Percentiles rank a stretch among this genome's conserved stretches.
Conservation (phyloP, 2,888 invertebrate species). For the Andrena praecox region DNA sequence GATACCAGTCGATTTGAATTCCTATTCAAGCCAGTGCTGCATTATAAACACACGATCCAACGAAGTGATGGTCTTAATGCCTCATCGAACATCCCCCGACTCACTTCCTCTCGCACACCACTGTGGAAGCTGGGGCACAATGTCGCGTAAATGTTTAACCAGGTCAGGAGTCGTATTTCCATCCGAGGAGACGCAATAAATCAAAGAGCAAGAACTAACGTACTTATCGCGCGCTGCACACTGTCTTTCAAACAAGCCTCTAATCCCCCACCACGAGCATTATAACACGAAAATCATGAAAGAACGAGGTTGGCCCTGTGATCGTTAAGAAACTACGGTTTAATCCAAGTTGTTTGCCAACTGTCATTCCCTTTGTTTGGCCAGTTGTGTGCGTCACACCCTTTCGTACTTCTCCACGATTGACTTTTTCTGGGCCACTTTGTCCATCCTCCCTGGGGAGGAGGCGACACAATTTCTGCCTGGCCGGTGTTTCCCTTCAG, state of each 20-base stretch:
- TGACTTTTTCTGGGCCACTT: conserved; percentile 29
- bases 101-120: neutral
- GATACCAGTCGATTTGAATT: too few relatives aligned
- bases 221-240: neutral
- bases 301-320: neutral
- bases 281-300: neutral
- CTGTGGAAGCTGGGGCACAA: neutral
- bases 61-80: neutral
- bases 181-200: neutral
- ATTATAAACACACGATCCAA: neutral
- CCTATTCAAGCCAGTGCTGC: too few relatives aligned
- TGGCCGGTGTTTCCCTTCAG: neutral
- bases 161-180: neutral
- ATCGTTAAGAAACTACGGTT: neutral
- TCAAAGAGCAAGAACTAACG: neutral
- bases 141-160: conserved; percentile 1
- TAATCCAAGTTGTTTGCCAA: neutral
- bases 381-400: conserved; percentile 16
- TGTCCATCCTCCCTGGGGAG: neutral
- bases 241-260: too few relatives aligned
- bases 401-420: conserved; percentile 37
- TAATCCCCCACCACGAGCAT: too few relatives aligned
- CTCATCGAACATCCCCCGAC: neutral
- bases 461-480: conserved; percentile 25
- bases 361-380: neutral